Percentiles rank a stretch among this genome's conserved stretches.
phyloP scores from a whole-genome alignment of 2,797 vertebrate species.

The Mallotus villosus region DNA sequence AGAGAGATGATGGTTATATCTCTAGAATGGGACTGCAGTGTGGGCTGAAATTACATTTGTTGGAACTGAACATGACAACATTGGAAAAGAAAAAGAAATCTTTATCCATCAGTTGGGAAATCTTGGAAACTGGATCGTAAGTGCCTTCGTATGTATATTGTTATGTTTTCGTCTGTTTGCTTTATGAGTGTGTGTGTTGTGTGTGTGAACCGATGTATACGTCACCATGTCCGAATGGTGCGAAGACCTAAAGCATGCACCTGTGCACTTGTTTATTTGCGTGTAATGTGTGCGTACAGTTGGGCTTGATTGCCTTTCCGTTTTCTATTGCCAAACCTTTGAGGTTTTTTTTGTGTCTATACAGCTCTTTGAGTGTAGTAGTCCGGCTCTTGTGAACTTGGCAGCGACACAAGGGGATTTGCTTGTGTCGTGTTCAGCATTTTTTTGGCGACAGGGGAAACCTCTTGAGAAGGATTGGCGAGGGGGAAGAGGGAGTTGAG shows the following conservation, averaged over 20 bases:
- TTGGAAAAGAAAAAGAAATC: neutral
- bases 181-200: constrained; percentile 14
- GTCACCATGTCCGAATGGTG: too few relatives aligned
- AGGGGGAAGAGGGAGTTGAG: constrained; percentile 41
- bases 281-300: neutral
- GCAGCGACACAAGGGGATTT: constrained; percentile 52
- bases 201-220: constrained; percentile 1
- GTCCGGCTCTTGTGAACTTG: constrained; percentile 45
- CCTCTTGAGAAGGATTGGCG: constrained; percentile 61
- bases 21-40: constrained; percentile 54
- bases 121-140: neutral
- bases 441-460: constrained; percentile 59
- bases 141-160: neutral
- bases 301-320: constrained; percentile 43
- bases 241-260: neutral
- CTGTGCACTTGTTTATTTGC: neutral
- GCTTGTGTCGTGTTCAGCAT: constrained; percentile 61
- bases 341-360: constrained; percentile 50
- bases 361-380: constrained; percentile 46
- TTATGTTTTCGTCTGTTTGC: neutral
- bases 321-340: constrained; percentile 45
- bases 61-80: constrained; percentile 8
- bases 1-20: constrained; percentile 52
- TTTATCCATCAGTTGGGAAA: neutral
- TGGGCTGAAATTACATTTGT: constrained; percentile 65